Evolutionary conservation across 2,797 vertebrate genomes (phyloP), one percentile per base, ranked within the genome.

Genomic region (Poeciliopsis turneri): DNA sequence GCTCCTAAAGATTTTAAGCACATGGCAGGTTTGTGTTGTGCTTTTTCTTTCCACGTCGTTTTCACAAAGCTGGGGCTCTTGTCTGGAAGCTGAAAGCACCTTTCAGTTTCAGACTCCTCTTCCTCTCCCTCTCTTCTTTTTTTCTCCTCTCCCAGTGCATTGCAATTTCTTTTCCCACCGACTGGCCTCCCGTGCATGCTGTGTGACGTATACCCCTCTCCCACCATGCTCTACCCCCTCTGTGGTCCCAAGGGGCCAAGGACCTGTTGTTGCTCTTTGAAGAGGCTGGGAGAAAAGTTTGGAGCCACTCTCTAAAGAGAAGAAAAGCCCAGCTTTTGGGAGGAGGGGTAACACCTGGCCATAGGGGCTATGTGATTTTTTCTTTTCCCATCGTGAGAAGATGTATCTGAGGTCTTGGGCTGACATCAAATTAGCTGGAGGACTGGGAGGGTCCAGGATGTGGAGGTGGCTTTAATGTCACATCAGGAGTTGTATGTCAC

Each of bases 251-350:
- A 90, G 91, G 92, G 94, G 93, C 91, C 77, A 8, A 78, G 90
- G 89, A 93, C 88, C 93, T 92, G 94, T 95, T 95, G 94, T 95
- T 92, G 90, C 89, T 92, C 92, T 96, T 95, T 95, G 93, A 95
- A 94, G 94, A 93, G 92, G 86, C 91, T 93, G 88, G 86, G 91
- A 94, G 91, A 91, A 90, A 93, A 92, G 87, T 95, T 95, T 92
- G 92, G 91, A 93, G 93, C 90, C 91, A 88, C 92, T 82, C 91
- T 94, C 90, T 89, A 90, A 93, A 94, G 93, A 92, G 91, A 95
- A 94, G 91, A 95, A 94, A 95, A 94, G 92, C 80, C 82, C 91
- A 78, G 93, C 91, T 90, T 92, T 92, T 87, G 81, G 93, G 92
- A 92, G 90, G 90, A 93, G 94, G 94, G 90, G 87, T 83, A 90